Base-by-base conservation (phyloP, 2,888 invertebrate genomes). In the Onthophagus sagittarius region DNA sequence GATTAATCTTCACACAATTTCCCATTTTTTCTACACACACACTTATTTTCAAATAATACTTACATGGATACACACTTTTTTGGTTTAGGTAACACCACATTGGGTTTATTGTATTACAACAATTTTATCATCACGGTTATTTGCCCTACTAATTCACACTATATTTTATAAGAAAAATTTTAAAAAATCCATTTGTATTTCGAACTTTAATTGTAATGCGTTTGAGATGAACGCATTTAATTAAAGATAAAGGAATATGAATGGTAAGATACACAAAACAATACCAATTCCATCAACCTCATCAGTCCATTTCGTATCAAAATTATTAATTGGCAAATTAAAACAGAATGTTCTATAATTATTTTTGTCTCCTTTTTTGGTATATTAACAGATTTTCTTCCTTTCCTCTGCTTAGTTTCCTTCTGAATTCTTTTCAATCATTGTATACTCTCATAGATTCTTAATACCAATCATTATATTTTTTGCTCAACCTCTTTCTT, bases 1-100 rank as follows among this genome's bases (percentile, higher is more conserved):
- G 73, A 73, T 73, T 75, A 73, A 75, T 75, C 73, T 70, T 73
- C 75, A 75, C 75, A 53, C 65, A 71, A 15, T 23, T 67, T 67
- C 23, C 67, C 9, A n/a, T 6, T 69, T 69, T 62, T 64, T 53
- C 65, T 23, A 23, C 62, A 69, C 14, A 39, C 63, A 74, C 72
- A 73, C 75, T 64, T 67, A 65, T 23, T 69, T 75, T 73, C 75
- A 62, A 75, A 73, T 73, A 75, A 74, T 70, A 74, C 73, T 63
- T 63, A 64, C 63, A 67, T 62, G 67, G 62, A 72, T 39, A 74
- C 74, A 73, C 74, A 72, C 74, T 74, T 11, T 71, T 65, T 71
- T 71, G 74, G 71, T 67, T 71, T 69, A 71, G 74, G 74, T 74
- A 71, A 74, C 74, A 74, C 74, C 53, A 32, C n/a, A 23, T 62